Evolutionary conservation across 2,113 vertebrate species (phyloP).

Genomic region (Esox niger): DNA sequence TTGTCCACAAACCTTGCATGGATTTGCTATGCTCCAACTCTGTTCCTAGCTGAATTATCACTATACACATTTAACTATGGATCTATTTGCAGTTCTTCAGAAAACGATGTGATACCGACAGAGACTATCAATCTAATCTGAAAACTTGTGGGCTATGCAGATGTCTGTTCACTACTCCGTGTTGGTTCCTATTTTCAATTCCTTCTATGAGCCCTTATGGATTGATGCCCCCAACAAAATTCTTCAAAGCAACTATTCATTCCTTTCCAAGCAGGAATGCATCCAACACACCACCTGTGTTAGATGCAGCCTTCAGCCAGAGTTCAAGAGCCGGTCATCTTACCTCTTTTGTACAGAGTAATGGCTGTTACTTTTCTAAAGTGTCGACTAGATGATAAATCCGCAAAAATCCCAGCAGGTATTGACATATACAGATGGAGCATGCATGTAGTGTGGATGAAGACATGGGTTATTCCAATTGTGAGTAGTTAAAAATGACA

Average conservation of each 20-base stretch:
- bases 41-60: slow-evolving; percentile 23
- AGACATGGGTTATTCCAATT: slow-evolving; percentile 14
- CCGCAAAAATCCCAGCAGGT: slow-evolving; percentile 36
- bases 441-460: slow-evolving; percentile 14
- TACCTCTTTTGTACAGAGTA: slow-evolving; percentile 23
- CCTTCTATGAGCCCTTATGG: neutral
- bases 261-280: slow-evolving; percentile 26
- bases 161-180: neutral
- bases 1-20: slow-evolving; percentile 10
- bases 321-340: slow-evolving; percentile 48
- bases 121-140: neutral
- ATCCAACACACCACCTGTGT: slow-evolving; percentile 13
- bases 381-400: slow-evolving; percentile 50
- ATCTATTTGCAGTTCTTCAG: no score
- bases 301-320: slow-evolving; percentile 4
- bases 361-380: slow-evolving; percentile 17
- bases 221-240: slow-evolving; percentile 1
- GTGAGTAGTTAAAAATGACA: neutral
- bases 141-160: neutral
- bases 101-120: no score
- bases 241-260: slow-evolving; percentile 30
- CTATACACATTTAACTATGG: slow-evolving; percentile 2
- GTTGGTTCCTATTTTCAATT: no score
- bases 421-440: slow-evolving; percentile 29
- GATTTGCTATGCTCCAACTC: slow-evolving; percentile 33